Percentiles rank a stretch among this genome's conserved stretches.
Conservation (phyloP, 2,797 vertebrate species). For the Alca torda region DNA sequence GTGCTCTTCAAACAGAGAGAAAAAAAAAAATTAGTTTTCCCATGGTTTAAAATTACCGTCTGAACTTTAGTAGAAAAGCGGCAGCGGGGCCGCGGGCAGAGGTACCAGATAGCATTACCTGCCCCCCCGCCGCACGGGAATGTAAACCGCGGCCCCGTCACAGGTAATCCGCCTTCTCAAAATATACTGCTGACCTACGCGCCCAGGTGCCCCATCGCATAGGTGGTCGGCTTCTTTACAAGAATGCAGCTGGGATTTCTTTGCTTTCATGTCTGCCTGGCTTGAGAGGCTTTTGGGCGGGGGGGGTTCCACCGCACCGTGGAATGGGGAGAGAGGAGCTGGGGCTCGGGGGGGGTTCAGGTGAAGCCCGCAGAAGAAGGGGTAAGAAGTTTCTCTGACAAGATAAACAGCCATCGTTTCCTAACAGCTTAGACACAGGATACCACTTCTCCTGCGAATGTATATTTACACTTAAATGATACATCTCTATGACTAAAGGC, state of each 20-base stretch:
- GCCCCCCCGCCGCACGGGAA: not conserved
- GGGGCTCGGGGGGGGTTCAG: not conserved
- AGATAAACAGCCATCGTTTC: not conserved
- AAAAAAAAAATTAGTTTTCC: slow-evolving; percentile 43
- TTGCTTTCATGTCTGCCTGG: not conserved
- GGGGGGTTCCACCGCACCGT: not conserved
- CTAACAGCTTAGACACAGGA: slow-evolving; percentile 11
- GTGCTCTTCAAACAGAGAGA: not conserved
- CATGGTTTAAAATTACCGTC: slow-evolving; percentile 61
- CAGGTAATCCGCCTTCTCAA: slow-evolving; percentile 13
- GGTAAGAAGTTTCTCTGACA: not conserved
- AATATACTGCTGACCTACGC: not conserved
- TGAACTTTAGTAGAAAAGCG: slow-evolving; percentile 25
- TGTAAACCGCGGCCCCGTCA: not conserved
- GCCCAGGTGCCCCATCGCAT: not conserved
- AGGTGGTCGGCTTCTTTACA: slow-evolving; percentile 31
- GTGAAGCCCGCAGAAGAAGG: not conserved
- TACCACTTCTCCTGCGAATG: not conserved
- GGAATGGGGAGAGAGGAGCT: not conserved
- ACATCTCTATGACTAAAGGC: not conserved
- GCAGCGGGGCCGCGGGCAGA: not conserved
- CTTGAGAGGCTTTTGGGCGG: not conserved
- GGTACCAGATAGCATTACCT: not conserved
- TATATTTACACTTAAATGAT: slow-evolving; percentile 42
- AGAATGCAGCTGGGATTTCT: slow-evolving; percentile 15